Percentiles rank a stretch among this genome's conserved stretches.
These are phyloP conservation scores for Dryas iulia DNA, from an alignment of 1,140 invertebrate species.

Conservation along the genomic window DNA sequence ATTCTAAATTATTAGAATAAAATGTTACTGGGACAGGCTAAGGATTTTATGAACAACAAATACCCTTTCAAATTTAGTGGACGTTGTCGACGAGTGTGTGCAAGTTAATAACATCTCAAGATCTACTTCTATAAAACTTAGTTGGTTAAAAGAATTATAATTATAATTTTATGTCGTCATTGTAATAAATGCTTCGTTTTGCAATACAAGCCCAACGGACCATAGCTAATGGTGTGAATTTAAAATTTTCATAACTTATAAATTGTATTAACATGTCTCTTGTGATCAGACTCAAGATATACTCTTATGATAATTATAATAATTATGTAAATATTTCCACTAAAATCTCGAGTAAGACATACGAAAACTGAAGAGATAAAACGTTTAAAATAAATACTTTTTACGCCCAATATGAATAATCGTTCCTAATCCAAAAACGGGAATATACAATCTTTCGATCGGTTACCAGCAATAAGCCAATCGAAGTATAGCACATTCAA, in stretches of 20 bases:
- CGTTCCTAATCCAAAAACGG: no score
- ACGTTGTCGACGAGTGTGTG: slow-evolving; percentile 64
- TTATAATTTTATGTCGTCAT: slow-evolving; percentile 24
- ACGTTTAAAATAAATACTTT: no score
- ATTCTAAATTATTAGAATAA: slow-evolving; percentile 70
- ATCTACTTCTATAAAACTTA: slow-evolving; percentile 57
- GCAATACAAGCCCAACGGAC: slow-evolving; percentile 43
- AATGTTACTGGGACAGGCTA: slow-evolving; percentile 74
- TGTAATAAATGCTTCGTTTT: slow-evolving; percentile 42
- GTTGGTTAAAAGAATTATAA: slow-evolving; percentile 46
- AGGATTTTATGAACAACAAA: slow-evolving; percentile 75
- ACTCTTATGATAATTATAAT: no score
- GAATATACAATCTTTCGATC: no score
- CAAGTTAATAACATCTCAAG: slow-evolving; percentile 53
- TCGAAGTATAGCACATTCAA: no score
- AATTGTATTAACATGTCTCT: background rate
- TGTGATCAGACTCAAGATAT: background rate
- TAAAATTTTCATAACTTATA: background rate
- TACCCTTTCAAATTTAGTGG: slow-evolving; percentile 60
- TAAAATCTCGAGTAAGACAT: no score
- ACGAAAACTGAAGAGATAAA: no score
- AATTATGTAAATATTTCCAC: background rate
- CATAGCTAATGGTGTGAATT: background rate
- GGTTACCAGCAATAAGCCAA: no score
- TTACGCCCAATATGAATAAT: no score